phyloP scores from a whole-genome alignment of 2,113 vertebrate genomes.

The Mystacornis crossleyi region DNA sequence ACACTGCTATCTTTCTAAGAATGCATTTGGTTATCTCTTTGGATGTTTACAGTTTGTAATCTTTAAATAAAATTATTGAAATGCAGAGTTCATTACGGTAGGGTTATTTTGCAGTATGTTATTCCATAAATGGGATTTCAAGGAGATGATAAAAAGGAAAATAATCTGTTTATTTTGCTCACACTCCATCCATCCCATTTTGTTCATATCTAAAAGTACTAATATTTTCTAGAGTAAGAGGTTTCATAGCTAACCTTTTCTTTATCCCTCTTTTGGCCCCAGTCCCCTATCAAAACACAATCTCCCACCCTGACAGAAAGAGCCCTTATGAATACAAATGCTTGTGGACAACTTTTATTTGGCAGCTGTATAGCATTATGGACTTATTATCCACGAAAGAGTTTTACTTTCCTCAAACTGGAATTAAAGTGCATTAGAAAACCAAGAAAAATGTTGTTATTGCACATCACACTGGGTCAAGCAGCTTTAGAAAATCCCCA shows the following conservation, averaged over 20 bases:
- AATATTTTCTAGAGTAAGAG: neutral
- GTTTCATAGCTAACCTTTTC: constrained; percentile 23
- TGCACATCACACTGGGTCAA: constrained; percentile 14
- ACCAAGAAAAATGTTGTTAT: constrained; percentile 45
- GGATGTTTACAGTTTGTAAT: neutral
- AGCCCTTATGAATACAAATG: constrained; percentile 15
- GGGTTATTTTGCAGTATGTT: neutral
- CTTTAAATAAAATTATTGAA: neutral
- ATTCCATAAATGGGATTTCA: neutral
- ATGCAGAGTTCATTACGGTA: neutral
- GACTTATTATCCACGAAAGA: constrained; percentile 5
- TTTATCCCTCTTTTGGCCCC: neutral
- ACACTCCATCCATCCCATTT: neutral
- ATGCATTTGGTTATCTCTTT: neutral
- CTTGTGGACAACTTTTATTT: constrained; percentile 28
- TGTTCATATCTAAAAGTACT: neutral
- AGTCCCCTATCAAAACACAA: neutral
- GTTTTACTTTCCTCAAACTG: constrained; percentile 35
- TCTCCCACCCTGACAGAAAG: neutral
- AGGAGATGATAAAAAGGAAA: neutral
- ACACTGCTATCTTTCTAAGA: neutral
- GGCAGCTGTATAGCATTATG: constrained; percentile 21
- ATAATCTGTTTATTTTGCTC: neutral
- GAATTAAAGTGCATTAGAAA: constrained; percentile 49
- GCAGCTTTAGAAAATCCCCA: constrained; percentile 51